phyloP scores from a whole-genome alignment of 30 jellyfish, hydroid and myxozoan species.

The Aurelia coerulea region DNA sequence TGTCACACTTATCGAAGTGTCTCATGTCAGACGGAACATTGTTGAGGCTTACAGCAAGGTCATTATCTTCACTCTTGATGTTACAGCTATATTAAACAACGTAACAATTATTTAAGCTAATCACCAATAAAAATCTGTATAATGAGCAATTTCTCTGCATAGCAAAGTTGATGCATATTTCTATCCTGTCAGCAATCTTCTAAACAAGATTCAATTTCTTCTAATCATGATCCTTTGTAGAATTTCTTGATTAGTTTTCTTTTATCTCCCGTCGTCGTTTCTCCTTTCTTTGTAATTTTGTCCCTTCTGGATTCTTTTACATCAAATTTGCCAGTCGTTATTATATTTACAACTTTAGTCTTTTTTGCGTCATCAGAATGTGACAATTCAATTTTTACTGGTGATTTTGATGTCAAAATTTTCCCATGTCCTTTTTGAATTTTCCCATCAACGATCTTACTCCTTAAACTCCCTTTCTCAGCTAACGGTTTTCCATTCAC shows the following conservation, averaged over 20 bases:
- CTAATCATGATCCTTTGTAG: neutral
- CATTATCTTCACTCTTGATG: too few species aligned
- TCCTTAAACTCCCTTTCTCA: slow-evolving; percentile 60
- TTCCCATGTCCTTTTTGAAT: slow-evolving; percentile 70
- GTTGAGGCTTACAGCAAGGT: too few species aligned
- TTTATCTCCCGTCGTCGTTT: neutral
- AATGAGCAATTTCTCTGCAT: too few species aligned
- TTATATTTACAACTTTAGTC: slow-evolving; percentile 86
- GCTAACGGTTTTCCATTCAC: slow-evolving; percentile 80
- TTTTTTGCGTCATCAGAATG: slow-evolving; percentile 77
- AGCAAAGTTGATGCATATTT: too few species aligned
- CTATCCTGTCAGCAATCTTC: too few species aligned
- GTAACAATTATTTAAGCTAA: too few species aligned
- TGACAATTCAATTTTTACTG: slow-evolving; percentile 82
- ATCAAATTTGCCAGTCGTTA: slow-evolving; percentile 78
- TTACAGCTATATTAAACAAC: too few species aligned
- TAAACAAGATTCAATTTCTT: too few species aligned
- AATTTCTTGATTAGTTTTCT: slow-evolving; percentile 6
- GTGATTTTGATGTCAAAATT: slow-evolving; percentile 80
- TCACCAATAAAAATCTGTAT: too few species aligned
- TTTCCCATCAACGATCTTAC: slow-evolving; percentile 78
- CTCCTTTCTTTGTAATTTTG: slow-evolving; percentile 9
- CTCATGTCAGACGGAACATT: too few species aligned
- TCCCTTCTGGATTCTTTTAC: slow-evolving; percentile 80
- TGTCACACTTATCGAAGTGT: too few species aligned